Evolutionary conservation across 2,888 invertebrate species (phyloP).

Genomic region (Rugalucina vietnamica): DNA sequence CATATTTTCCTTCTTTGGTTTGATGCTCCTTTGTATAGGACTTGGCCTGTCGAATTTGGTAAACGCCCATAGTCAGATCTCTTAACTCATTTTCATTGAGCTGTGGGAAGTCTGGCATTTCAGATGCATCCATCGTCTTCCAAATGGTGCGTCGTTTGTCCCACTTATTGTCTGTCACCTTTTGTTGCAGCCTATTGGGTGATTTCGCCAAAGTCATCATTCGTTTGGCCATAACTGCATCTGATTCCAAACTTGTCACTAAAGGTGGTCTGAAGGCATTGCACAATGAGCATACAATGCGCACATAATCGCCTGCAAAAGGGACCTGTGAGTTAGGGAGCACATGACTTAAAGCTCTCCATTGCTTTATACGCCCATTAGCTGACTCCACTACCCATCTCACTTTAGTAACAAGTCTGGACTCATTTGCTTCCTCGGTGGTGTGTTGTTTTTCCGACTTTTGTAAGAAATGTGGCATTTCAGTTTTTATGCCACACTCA

Average conservation of each 20-base stretch:
- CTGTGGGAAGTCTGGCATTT: not conserved
- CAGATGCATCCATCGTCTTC: not conserved
- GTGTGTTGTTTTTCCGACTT: not conserved
- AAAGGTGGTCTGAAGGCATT: not conserved
- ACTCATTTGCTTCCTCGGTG: conserved; percentile 10
- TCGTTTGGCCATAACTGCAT: not conserved
- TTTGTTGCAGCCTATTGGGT: not conserved
- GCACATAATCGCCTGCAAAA: not conserved
- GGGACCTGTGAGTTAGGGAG: not conserved
- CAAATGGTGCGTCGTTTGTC: not conserved
- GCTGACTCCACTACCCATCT: conserved; percentile 22
- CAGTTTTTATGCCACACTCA: not conserved
- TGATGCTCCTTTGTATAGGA: conserved; percentile 5
- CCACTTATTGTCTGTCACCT: not conserved
- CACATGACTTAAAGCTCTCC: conserved; percentile 6
- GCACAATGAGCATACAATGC: conserved; percentile 4
- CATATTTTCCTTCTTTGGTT: not conserved
- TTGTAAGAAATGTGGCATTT: conserved; percentile 22
- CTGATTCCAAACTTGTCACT: not conserved
- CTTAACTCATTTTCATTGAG: too few species aligned
- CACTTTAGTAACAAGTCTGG: conserved; percentile 12
- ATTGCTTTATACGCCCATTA: conserved; percentile 34
- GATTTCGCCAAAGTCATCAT: not conserved
- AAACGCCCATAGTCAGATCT: not conserved
- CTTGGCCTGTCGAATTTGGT: conserved; percentile 6